Percentiles rank a stretch among this genome's conserved stretches.
Evolutionary conservation across 2,797 vertebrate genomes (phyloP).

Genomic region (Telmatherina bonti): DNA sequence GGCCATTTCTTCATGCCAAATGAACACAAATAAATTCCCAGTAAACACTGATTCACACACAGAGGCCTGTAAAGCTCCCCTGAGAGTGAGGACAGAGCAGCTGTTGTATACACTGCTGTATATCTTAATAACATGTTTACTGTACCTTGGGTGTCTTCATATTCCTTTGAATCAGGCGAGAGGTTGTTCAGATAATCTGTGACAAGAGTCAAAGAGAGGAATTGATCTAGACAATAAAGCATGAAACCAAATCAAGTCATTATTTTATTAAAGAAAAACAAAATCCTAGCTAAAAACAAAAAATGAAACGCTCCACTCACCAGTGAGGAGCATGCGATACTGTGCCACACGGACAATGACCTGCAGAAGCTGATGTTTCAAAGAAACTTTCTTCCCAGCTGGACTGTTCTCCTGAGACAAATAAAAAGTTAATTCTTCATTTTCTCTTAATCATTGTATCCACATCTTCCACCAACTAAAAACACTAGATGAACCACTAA

Average conservation of each 20-base stretch:
- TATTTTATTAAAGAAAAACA: background rate
- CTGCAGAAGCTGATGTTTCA: constrained; percentile 91
- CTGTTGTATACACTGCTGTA: constrained; percentile 15
- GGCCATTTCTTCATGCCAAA: constrained; percentile 52
- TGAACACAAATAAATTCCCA: constrained; percentile 54
- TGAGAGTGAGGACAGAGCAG: constrained; percentile 24
- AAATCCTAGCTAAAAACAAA: background rate
- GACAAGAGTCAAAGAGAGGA: constrained; percentile 24
- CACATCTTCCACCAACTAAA: background rate
- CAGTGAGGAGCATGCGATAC: constrained; percentile 94
- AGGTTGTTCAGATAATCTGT: constrained; percentile 98
- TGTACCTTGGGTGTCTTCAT: constrained; percentile 93
- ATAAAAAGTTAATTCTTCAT: background rate
- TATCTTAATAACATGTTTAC: constrained; percentile 13
- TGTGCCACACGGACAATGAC: constrained; percentile 92
- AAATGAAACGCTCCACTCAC: constrained; percentile 83
- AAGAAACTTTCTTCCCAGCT: constrained; percentile 71
- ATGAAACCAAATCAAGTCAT: background rate
- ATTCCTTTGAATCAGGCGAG: constrained; percentile 92
- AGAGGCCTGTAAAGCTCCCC: constrained; percentile 36
- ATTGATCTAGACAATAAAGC: constrained; percentile 3
- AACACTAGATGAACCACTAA: background rate
- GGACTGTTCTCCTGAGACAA: constrained; percentile 81
- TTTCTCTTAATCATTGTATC: background rate
- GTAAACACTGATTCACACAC: constrained; percentile 41